Evolutionary conservation across 2,113 vertebrate species (phyloP).

Genomic region (Paraplagusia blochii): DNA sequence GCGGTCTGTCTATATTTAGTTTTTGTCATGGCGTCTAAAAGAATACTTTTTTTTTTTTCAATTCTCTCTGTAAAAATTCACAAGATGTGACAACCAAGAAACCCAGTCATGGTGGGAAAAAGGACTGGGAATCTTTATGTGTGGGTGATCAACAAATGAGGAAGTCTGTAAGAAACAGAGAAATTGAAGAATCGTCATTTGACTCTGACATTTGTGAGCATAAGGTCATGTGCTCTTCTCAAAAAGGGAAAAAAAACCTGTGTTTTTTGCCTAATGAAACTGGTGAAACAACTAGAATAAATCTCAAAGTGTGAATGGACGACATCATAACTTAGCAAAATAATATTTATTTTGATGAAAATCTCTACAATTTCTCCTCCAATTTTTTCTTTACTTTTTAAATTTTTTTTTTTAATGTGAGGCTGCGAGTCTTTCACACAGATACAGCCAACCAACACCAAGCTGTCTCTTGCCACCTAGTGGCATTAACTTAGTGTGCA

Average conservation of each 20-base stretch:
- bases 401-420: too few species aligned
- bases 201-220: not conserved
- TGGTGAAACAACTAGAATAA: not conserved
- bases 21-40: not conserved
- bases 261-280: constrained; percentile 47
- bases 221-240: constrained; percentile 36
- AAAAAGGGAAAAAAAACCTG: constrained; percentile 18
- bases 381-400: too few species aligned
- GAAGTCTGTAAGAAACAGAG: constrained; percentile 41
- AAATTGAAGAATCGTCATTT: constrained; percentile 24
- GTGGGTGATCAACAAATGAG: constrained; percentile 16
- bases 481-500: too few species aligned
- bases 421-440: too few species aligned
- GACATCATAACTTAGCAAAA: too few species aligned
- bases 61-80: constrained; percentile 1
- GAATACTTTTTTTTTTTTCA: not conserved
- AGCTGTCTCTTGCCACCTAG: too few species aligned
- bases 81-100: constrained; percentile 28
- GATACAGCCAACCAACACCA: too few species aligned
- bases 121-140: constrained; percentile 35
- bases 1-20: not conserved
- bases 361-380: too few species aligned
- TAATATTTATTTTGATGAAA: too few species aligned
- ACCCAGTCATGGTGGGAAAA: constrained; percentile 24
- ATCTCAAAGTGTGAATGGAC: too few species aligned